phyloP scores from a whole-genome alignment of 1,140 invertebrate species.

The Brachionus plicatilis region DNA sequence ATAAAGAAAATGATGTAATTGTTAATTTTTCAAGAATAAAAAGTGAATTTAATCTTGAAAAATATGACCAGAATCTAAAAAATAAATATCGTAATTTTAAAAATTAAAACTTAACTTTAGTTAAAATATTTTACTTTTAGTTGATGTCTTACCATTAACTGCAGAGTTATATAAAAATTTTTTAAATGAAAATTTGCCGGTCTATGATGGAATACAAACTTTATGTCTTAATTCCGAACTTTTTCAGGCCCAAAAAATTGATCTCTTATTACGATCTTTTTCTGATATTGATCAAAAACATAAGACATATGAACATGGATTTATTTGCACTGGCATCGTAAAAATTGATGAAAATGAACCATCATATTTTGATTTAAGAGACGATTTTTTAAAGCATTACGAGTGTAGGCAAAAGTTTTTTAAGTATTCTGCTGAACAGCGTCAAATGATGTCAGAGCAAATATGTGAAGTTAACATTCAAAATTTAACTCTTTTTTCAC shows the following conservation, averaged over 20 bases:
- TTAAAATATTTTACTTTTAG: neutral
- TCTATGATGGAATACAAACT: neutral
- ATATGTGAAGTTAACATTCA: neutral
- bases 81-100: neutral
- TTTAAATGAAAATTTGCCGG: neutral
- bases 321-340: slow-evolving; percentile 22
- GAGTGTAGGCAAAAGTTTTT: neutral
- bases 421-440: slow-evolving; percentile 27
- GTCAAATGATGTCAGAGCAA: neutral
- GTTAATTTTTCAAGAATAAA: neutral
- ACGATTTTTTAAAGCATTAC: neutral
- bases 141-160: neutral
- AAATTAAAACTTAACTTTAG: neutral
- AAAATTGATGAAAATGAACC: slow-evolving; percentile 17
- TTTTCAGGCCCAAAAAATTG: slow-evolving; percentile 31
- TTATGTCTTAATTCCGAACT: slow-evolving; percentile 4
- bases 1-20: neutral
- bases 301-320: neutral
- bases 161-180: neutral
- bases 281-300: neutral
- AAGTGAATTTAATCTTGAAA: neutral
- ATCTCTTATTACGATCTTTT: neutral
- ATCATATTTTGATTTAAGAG: neutral
- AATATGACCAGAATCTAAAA: slow-evolving; percentile 4
- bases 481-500: slow-evolving; percentile 10